Evolutionary conservation across 2,797 vertebrate species (phyloP), one percentile per base, ranked within the genome.

Genomic region (Sternarchorhynchus goeldii): DNA sequence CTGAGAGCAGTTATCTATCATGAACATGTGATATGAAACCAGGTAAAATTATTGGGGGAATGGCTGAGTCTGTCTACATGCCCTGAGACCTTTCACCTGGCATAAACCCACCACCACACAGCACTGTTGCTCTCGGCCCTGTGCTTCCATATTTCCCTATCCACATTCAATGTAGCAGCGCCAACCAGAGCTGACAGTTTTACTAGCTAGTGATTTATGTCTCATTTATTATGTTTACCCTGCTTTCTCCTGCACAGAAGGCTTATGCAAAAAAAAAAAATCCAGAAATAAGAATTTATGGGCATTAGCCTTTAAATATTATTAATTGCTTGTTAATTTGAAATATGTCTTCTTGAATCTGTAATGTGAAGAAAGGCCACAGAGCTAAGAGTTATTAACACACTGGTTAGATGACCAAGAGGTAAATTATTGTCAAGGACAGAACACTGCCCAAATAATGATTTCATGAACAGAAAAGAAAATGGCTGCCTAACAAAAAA

Each of bases 31-130:
- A 31, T 55, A 73, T 72, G 80, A 84, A 76, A 75, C 82, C 73
- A 59, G 58, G 83, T 73, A 90, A 87, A 84, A 84, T 77, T 86
- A 90, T 85, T 73, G 72, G 75, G 81, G 81, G 66, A 67, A 72
- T 88, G 82, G 84, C 77, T 88, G 82, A 25, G 73, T 65, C 73
- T 73, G 66, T 80, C 79, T 41, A 34, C 73, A 66, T 16, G 6
- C 69, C 59, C 84, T 58, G 62, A n/a, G 45, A 36, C 82, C 82
- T 78, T 69, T 72, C 72, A 65, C 53, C 59, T 34, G 5, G 32
- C 69, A 14, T 25, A 58, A 65, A 60, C 50, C 68, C 31, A 76
- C 83, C 81, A 83, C 76, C 67, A 76, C 83, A 80, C 67, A 79
- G 69, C 66, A 57, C 50, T 20, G 68, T 68, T 1, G 73, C 71